phyloP scores from a whole-genome alignment of 1,140 invertebrate genomes.

The Zaprionus ghesquierei region DNA sequence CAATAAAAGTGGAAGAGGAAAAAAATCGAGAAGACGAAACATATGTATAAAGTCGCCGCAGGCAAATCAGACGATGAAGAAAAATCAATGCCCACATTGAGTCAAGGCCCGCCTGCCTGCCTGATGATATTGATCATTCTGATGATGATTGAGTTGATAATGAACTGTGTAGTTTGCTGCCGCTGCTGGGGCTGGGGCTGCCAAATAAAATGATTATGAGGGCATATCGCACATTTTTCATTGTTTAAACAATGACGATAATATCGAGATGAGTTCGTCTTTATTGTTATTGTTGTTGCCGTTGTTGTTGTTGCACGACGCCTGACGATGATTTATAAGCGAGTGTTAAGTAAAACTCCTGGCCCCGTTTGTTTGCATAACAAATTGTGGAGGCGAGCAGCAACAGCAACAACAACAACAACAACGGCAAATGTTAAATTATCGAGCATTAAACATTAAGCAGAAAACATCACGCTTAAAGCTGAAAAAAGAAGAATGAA shows the following conservation, averaged over 20 bases:
- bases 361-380: conserved; percentile 75
- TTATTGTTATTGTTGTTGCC: conserved; percentile 11
- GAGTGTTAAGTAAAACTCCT: conserved; percentile 56
- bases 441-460: conserved; percentile 64
- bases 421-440: conserved; percentile 49
- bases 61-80: conserved; percentile 9
- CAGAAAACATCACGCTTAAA: conserved; percentile 53
- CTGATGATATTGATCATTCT: conserved; percentile 29
- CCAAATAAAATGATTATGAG: conserved; percentile 78
- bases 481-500: conserved; percentile 17
- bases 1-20: conserved; percentile 44
- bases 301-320: conserved; percentile 17
- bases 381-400: conserved; percentile 54
- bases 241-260: conserved; percentile 55
- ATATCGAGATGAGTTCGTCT: conserved; percentile 39
- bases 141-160: conserved; percentile 17
- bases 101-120: not conserved
- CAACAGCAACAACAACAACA: conserved; percentile 17
- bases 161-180: conserved; percentile 4
- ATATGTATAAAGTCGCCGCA: conserved; percentile 7
- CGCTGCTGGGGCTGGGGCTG: conserved; percentile 31
- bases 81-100: conserved; percentile 49
- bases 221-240: conserved; percentile 62
- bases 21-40: too few species aligned
- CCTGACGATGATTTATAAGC: conserved; percentile 72